Base-by-base conservation (phyloP, 2,888 invertebrate genomes). In the Dryobotodes eremita region DNA sequence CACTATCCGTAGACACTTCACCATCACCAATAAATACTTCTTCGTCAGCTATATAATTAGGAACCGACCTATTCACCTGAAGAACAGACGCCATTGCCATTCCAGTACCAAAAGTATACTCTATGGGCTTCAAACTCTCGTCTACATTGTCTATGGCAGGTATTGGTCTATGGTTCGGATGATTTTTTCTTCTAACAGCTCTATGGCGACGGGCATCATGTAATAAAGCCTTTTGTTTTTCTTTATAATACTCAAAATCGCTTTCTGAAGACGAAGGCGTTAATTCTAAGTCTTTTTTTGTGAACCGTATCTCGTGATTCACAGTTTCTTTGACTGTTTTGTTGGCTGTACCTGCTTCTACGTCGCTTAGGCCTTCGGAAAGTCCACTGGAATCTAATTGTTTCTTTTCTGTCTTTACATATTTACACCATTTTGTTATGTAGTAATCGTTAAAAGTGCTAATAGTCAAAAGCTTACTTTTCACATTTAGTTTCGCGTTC, bases 11-110 rank as follows among this genome's bases (percentile, higher is more conserved):
- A 0, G 96, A 96, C 0, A 97, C 96, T 71, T 97, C 96, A 0
- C 97, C 97, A 55, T 96, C 94, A 0, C 96, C 97, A n/a, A 94
- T 91, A 87, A 96, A 97, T 0, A 96, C 94, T 48, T 97, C 96
- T 76, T 97, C 97, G 2, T 91, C 89, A 0, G 89, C 92, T 90
- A 95, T 91, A 84, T 90, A 92, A 81, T 90, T 91, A 0, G 92
- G 91, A 23, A 94, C 88, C 76, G 91, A 92, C 55, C 89, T 91
- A 85, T 87, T 95, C 0, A 94, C 91, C 85, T 96, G 96, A 79
- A 97, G 89, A 77, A 97, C 92, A 0, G 97, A 96, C 0, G 97
- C 97, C 94, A 97, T 95, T 5, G 97, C 96, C 93, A 97, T 92
- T 0, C 97, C 97, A 0, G 97, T 95, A 0, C 97, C 97, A 57